Evolutionary conservation across 2,797 vertebrate genomes (phyloP), one percentile per base, ranked within the genome.

Genomic region (Phrynocephalus guinanensis): DNA sequence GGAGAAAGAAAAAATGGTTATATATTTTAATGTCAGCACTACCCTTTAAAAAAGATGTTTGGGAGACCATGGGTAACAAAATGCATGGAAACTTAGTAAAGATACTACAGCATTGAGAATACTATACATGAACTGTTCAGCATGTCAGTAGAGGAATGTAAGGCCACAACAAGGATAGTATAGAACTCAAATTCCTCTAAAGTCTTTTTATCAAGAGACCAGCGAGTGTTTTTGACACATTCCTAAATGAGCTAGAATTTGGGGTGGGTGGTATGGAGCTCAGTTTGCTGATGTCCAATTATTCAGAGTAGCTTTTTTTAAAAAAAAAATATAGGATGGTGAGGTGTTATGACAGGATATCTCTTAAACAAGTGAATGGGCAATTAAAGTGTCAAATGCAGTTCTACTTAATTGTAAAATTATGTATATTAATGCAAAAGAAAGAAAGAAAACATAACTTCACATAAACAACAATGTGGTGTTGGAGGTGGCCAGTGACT

Each of bases 11-110:
- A 90, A 87, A 63, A 85, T 92, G 93, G 79, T 87, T 90, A 87
- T 88, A 94, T 88, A 89, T 73, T 93, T 11, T 83, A 26, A 63
- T 94, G 92, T 90, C 91, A 89, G 88, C 24, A 92, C 86, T 92
- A 86, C 86, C 92, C 26, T 50, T 44, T 86, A 94, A 68, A 92
- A 22, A 44, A 13, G n/a, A 72, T 71, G 84, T 71, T 78, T 83
- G 60, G 22, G 81, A 77, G 82, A 77, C 73, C 2, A 1, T 75
- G 93, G 87, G 88, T 92, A 88, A 87, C 8, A 0, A 87, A 81
- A 94, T 93, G 85, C 87, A 92, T 60, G 88, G 87, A 94, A 94
- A 96, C 88, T 95, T 91, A 38, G 33, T 72, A 86, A 85, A 85
- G 6, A 30, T 48, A 28, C 3, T 3, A 48, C 38, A 48, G 9